phyloP scores from a whole-genome alignment of 2,113 vertebrate genomes.

The Falco punctatus region DNA sequence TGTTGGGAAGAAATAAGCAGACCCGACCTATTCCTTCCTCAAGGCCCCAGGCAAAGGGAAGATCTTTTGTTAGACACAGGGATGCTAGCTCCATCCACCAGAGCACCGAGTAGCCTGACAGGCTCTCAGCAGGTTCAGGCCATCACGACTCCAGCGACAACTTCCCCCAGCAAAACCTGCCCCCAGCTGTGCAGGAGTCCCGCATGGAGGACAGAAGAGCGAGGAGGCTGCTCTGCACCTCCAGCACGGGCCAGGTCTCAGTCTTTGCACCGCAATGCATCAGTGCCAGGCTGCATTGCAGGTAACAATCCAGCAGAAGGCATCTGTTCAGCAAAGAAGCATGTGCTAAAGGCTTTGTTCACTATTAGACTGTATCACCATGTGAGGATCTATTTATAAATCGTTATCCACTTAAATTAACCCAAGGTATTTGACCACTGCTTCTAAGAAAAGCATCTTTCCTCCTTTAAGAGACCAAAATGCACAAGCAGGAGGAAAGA shows the following conservation, averaged over 20 bases:
- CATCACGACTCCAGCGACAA: neutral
- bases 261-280: neutral
- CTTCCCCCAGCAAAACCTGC: neutral
- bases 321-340: neutral
- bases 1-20: neutral
- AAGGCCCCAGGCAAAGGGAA: neutral
- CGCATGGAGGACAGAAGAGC: neutral
- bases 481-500: neutral
- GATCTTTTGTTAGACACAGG: neutral
- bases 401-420: neutral
- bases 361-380: neutral
- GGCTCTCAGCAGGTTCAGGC: neutral
- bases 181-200: fast-evolving
- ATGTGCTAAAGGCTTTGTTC: neutral
- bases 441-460: neutral
- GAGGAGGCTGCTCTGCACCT: neutral
- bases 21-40: fast-evolving
- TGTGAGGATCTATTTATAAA: neutral
- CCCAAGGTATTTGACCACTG: neutral
- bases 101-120: neutral
- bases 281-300: neutral
- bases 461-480: neutral
- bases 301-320: neutral
- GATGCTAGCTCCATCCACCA: neutral
- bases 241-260: neutral